Percentiles rank a stretch among this genome's conserved stretches.
phyloP scores from a whole-genome alignment of 2,888 invertebrate species.

The Macrostomum cliftonense region DNA sequence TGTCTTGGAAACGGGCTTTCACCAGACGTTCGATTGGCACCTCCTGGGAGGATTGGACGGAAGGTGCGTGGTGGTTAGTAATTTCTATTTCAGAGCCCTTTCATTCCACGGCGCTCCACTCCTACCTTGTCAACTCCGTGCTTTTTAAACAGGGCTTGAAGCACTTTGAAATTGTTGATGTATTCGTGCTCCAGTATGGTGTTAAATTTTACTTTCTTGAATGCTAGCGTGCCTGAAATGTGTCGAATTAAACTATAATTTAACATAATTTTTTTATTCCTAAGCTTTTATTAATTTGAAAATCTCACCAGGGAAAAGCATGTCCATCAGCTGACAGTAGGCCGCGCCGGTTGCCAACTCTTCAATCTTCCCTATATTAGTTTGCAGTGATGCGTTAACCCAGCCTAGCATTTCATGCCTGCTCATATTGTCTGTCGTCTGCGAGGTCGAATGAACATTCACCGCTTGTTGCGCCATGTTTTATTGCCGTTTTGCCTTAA shows the following conservation, averaged over 20 bases:
- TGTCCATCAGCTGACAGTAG: slow-evolving; percentile 98
- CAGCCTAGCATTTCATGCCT: slow-evolving; percentile 94
- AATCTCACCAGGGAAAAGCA: slow-evolving; percentile 61
- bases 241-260: too few relatives aligned
- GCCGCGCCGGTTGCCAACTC: slow-evolving; percentile 81
- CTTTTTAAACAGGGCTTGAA: slow-evolving; percentile 88
- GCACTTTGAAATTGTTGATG: slow-evolving; percentile 93
- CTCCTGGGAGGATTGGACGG: neutral
- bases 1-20: slow-evolving; percentile 5
- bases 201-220: slow-evolving; percentile 90
- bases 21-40: slow-evolving; percentile 6
- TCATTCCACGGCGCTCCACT: too few relatives aligned
- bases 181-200: slow-evolving; percentile 96
- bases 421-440: slow-evolving; percentile 85
- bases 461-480: slow-evolving; percentile 40
- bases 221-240: neutral
- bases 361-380: slow-evolving; percentile 75
- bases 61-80: too few relatives aligned
- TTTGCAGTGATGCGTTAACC: slow-evolving; percentile 88
- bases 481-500: too few relatives aligned
- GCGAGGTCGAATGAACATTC: slow-evolving; percentile 92
- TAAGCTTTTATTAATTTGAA: too few relatives aligned
- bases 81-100: too few relatives aligned
- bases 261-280: too few relatives aligned
- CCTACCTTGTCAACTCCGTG: slow-evolving; percentile 95